A percentile compares a stretch with the other conserved stretches of the same genome.
Conservation (phyloP, 1,140 invertebrate species). For the Bombus terrestris region DNA sequence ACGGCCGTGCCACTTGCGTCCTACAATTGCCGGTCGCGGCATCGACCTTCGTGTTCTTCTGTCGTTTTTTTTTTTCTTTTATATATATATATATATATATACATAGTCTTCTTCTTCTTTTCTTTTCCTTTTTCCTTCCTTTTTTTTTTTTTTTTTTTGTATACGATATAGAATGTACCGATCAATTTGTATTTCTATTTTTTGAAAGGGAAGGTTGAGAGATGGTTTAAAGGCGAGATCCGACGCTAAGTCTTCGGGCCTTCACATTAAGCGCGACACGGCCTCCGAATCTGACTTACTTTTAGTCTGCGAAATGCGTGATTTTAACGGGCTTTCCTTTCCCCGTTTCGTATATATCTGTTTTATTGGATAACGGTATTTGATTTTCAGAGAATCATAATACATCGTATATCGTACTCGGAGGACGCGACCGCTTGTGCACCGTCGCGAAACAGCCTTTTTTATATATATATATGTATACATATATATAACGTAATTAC, state of each 20-base stretch:
- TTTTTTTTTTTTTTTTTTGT: neutral
- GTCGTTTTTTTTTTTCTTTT: neutral
- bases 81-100: too few species aligned
- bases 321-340: neutral
- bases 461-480: conserved; percentile 60
- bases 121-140: too few species aligned
- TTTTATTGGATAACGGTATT: neutral
- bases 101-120: neutral
- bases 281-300: conserved; percentile 56
- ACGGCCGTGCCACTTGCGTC: neutral
- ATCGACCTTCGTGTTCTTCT: neutral
- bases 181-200: neutral
- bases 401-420: conserved; percentile 36
- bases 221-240: conserved; percentile 25
- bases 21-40: neutral
- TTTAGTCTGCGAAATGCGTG: too few species aligned
- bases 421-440: conserved; percentile 57
- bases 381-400: conserved; percentile 5
- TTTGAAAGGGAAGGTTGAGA: neutral
- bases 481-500: conserved; percentile 51
- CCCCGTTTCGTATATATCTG: neutral
- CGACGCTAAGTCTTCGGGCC: conserved; percentile 57
- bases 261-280: conserved; percentile 49
- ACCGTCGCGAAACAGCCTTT: conserved; percentile 63
- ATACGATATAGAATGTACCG: neutral